Conservation (phyloP, 2,113 vertebrate genomes). For the Halichoerus grypus region DNA sequence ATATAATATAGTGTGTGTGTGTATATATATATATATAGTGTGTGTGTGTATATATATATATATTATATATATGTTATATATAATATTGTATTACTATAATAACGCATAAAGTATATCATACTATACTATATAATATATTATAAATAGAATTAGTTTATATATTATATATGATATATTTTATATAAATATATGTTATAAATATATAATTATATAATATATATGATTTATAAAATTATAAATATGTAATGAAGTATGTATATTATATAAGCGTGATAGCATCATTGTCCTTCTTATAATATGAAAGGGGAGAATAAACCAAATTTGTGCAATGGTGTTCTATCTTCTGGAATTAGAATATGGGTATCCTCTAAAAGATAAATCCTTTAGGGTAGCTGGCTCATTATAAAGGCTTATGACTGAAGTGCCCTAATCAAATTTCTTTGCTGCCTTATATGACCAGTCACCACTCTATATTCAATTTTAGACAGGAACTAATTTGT, state of each 20-base stretch:
- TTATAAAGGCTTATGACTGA: background rate
- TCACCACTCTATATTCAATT: background rate
- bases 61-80: background rate
- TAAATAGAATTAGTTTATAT: background rate
- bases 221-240: background rate
- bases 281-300: background rate
- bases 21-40: background rate
- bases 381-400: background rate
- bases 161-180: background rate
- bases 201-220: background rate
- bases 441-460: background rate
- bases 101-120: background rate
- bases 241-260: background rate
- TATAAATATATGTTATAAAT: too few relatives aligned
- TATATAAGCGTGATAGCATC: background rate
- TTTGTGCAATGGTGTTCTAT: background rate
- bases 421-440: background rate
- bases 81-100: background rate
- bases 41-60: background rate
- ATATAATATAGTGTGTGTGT: background rate
- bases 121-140: background rate
- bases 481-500: background rate
- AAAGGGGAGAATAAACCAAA: background rate
- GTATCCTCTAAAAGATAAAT: background rate
- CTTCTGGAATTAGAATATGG: background rate